These are phyloP conservation scores for Xanthorhoe designata DNA, from an alignment of 2,888 invertebrate genomes.

Conservation along the genomic window DNA sequence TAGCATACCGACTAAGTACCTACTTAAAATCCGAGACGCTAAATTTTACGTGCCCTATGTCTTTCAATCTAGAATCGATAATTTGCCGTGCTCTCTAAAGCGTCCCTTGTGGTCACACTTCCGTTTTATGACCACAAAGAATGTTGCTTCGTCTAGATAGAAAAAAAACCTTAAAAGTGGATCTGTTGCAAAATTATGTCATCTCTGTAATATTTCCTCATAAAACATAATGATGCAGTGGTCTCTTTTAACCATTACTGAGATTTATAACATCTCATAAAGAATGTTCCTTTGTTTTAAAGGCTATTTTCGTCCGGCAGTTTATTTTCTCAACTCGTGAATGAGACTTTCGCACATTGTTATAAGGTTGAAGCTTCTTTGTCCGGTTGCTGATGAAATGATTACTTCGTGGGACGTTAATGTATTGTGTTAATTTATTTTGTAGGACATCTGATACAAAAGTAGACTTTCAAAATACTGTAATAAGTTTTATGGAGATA, in stretches of 20 bases:
- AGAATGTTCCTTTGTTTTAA: constrained; percentile 28
- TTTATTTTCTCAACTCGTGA: constrained; percentile 1
- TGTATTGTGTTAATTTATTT: constrained; percentile 39
- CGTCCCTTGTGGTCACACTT: too few species aligned
- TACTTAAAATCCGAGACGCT: too few species aligned
- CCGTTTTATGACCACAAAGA: too few species aligned
- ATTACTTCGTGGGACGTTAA: constrained; percentile 37
- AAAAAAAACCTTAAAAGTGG: not conserved
- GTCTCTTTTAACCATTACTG: constrained; percentile 15
- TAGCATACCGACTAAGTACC: too few species aligned
- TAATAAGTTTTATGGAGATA: constrained; percentile 10
- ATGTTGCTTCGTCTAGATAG: too few species aligned
- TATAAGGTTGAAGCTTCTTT: constrained; percentile 12
- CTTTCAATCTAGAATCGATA: too few species aligned
- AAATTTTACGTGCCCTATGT: too few species aligned
- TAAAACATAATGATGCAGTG: constrained; percentile 9
- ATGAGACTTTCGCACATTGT: constrained; percentile 4
- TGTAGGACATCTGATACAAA: constrained; percentile 33
- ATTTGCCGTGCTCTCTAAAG: too few species aligned
- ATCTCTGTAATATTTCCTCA: constrained; percentile 11
- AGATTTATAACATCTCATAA: constrained; percentile 30
- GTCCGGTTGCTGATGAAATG: constrained; percentile 20
- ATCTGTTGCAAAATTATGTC: not conserved
- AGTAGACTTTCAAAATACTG: constrained; percentile 13
- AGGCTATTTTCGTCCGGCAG: constrained; percentile 22